These are phyloP conservation scores for Caretta caretta DNA, from an alignment of 2,113 vertebrate genomes.

Conservation along the genomic window DNA sequence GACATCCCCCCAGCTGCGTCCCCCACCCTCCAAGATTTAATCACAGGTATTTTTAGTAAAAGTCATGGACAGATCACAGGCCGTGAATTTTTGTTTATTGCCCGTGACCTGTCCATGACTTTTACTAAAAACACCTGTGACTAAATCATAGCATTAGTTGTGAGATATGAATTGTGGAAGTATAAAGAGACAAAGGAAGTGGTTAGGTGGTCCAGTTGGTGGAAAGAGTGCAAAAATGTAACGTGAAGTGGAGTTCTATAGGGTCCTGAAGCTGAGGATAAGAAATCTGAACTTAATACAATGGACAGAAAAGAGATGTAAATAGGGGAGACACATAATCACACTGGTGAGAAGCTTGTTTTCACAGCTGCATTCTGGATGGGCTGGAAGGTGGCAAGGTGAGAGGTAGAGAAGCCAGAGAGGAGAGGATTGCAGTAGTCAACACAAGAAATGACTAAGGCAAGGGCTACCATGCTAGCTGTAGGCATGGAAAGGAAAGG, in stretches of 20 bases:
- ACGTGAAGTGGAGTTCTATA: not conserved
- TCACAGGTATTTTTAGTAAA: too few relatives aligned
- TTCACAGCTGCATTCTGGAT: not conserved
- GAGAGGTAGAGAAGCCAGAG: not conserved
- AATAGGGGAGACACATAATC: not conserved
- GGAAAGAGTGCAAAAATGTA: not conserved
- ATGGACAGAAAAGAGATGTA: not conserved
- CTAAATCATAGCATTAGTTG: too few relatives aligned
- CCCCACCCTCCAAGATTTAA: too few relatives aligned
- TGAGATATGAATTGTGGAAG: not conserved
- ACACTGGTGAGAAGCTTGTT: not conserved
- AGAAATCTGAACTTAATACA: constrained; percentile 20
- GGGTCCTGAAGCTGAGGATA: not conserved
- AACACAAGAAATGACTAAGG: not conserved
- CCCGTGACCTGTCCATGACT: too few relatives aligned
- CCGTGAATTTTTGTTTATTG: too few relatives aligned
- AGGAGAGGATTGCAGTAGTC: not conserved
- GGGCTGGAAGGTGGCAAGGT: not conserved
- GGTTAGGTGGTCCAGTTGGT: not conserved
- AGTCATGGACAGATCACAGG: too few relatives aligned
- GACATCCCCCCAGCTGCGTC: too few relatives aligned
- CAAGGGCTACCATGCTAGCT: not conserved
- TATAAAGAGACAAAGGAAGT: not conserved
- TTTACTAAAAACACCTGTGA: too few relatives aligned
- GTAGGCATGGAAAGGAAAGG: not conserved